These are phyloP conservation scores for Diuraphis noxia DNA, from an alignment of 1,140 invertebrate genomes.

Conservation along the genomic window DNA sequence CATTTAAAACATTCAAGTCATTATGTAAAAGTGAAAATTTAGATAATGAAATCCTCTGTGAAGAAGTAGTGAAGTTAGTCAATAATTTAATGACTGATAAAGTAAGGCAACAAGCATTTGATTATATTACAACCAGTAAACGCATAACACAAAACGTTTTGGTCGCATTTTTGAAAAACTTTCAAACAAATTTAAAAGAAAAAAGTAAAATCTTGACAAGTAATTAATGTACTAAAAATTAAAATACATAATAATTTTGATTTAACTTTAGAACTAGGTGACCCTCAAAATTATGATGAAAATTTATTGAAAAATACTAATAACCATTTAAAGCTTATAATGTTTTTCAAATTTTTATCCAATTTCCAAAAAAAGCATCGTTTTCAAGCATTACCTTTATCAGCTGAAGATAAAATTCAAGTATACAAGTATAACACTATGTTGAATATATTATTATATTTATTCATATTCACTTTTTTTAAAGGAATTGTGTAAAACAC, in stretches of 20 bases:
- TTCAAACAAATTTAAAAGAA: slow-evolving; percentile 27
- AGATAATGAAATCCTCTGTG: slow-evolving; percentile 63
- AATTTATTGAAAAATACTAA: slow-evolving; percentile 13
- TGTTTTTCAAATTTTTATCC: slow-evolving; percentile 26
- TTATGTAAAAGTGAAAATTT: slow-evolving; percentile 67
- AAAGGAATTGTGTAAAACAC: slow-evolving; percentile 36
- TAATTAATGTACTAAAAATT: neutral
- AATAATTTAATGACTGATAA: slow-evolving; percentile 75
- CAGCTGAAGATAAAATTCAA: slow-evolving; percentile 39
- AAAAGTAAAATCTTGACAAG: neutral
- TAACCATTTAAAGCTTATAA: slow-evolving; percentile 23
- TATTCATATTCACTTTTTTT: neutral
- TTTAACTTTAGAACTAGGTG: slow-evolving; percentile 60
- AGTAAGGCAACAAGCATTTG: slow-evolving; percentile 71
- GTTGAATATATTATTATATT: neutral
- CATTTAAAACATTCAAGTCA: slow-evolving; percentile 77
- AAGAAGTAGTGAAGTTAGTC: slow-evolving; percentile 64
- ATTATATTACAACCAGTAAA: slow-evolving; percentile 70
- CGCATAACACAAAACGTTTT: slow-evolving; percentile 65
- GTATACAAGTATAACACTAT: neutral
- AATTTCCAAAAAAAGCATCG: slow-evolving; percentile 26
- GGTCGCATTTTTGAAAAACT: slow-evolving; percentile 48
- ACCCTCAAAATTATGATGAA: neutral
- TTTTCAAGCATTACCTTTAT: neutral
- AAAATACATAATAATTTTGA: neutral